Conservation (phyloP, 2,888 invertebrate species). For the Acronicta psi region DNA sequence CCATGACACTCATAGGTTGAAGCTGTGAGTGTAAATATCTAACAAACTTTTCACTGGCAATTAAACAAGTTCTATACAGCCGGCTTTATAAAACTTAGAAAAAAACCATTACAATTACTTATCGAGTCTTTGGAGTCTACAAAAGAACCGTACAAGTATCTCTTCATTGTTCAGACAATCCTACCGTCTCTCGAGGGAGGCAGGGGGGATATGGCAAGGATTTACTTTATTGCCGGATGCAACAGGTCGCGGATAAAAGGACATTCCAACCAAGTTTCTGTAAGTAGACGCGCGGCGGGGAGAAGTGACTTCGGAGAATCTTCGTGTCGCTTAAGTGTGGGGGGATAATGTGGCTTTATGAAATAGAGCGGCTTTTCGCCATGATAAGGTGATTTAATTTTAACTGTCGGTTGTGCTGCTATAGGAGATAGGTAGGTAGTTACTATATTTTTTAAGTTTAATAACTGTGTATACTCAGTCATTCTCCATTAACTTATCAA, state of each 20-base stretch:
- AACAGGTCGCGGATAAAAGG: conserved; percentile 80
- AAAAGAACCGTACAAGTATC: neutral
- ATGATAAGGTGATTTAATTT: conserved; percentile 52
- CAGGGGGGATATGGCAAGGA: conserved; percentile 67
- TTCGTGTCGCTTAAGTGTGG: conserved; percentile 63
- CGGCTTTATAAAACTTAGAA: no score
- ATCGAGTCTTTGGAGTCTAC: no score
- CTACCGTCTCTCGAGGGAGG: conserved; percentile 56
- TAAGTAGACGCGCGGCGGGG: conserved; percentile 65
- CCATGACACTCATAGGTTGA: no score
- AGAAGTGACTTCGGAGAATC: conserved; percentile 60
- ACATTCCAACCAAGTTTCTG: conserved; percentile 58
- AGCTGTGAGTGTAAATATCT: no score
- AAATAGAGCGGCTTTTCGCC: conserved; percentile 43
- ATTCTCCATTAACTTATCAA: neutral
- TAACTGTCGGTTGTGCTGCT: conserved; percentile 24
- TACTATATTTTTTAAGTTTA: neutral
- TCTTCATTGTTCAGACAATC: conserved; percentile 13
- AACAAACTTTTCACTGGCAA: no score
- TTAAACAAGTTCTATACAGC: no score
- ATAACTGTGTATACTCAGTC: no score
- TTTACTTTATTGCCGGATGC: conserved; percentile 86
- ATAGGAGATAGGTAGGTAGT: neutral
- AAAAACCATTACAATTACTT: no score
- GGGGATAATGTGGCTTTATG: conserved; percentile 58